A percentile compares a stretch with the other conserved stretches of the same genome.
Evolutionary conservation across 2,888 invertebrate species (phyloP).

Genomic region (Chironomus tentans): DNA sequence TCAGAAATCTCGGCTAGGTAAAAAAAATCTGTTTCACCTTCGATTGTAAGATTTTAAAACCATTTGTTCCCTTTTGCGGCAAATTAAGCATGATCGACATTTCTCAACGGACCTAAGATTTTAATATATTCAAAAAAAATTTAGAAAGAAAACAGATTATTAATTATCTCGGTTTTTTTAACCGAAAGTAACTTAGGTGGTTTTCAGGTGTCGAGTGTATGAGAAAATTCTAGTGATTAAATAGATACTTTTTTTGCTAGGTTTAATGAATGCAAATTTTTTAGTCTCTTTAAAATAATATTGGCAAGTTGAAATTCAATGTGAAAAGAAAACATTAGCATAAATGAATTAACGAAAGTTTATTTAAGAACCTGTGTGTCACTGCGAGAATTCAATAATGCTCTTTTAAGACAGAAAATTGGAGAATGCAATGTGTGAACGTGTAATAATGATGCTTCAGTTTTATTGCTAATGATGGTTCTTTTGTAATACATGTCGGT

Average conservation of each 20-base stretch:
- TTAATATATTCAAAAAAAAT: background rate
- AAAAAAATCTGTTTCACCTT: background rate
- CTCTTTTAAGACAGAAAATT: no score
- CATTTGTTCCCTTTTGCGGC: constrained; percentile 11
- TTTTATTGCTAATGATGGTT: constrained; percentile 24
- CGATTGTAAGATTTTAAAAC: background rate
- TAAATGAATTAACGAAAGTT: no score
- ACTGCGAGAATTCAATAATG: no score
- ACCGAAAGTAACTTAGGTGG: no score
- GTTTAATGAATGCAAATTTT: no score
- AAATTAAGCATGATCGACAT: constrained; percentile 27
- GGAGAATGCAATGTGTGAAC: constrained; percentile 16
- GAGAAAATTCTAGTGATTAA: no score
- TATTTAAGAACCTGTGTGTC: no score
- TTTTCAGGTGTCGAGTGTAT: no score
- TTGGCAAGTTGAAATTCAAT: no score
- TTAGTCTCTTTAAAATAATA: no score
- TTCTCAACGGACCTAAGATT: background rate
- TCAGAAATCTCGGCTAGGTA: background rate
- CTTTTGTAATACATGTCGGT: background rate
- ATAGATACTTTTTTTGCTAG: no score
- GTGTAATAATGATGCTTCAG: constrained; percentile 17
- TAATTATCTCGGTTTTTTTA: background rate
- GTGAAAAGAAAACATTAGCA: no score
- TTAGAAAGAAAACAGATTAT: background rate